A percentile compares a stretch with the other conserved stretches of the same genome.
These are phyloP conservation scores for Stramonita haemastoma DNA, from an alignment of 2,888 invertebrate species.

Conservation along the genomic window DNA sequence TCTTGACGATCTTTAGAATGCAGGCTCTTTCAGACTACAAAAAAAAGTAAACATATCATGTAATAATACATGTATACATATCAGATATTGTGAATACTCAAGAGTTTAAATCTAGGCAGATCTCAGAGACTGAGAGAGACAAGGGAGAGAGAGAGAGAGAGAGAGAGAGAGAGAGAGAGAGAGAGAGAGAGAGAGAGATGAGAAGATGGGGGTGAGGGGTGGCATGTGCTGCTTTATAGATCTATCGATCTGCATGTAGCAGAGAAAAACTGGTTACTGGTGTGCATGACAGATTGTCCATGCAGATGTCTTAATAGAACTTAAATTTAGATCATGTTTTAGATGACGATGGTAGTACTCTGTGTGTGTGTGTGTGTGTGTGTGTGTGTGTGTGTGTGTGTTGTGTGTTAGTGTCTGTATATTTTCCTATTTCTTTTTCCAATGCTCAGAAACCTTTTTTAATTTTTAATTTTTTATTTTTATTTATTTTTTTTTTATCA, in stretches of 20 bases:
- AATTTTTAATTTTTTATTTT: neutral
- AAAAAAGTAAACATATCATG: too few relatives aligned
- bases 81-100: neutral
- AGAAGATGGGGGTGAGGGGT: neutral
- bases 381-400: neutral
- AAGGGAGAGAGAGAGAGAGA: neutral
- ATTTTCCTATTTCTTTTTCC: too few relatives aligned
- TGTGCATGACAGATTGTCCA: too few relatives aligned
- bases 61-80: too few relatives aligned
- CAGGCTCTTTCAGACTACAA: too few relatives aligned
- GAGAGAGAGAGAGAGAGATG: neutral
- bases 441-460: neutral
- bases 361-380: slow-evolving; percentile 11
- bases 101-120: neutral
- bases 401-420: neutral
- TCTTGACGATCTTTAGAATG: too few relatives aligned
- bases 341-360: neutral
- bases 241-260: neutral
- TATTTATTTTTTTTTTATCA: too few relatives aligned
- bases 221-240: neutral
- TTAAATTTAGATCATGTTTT: neutral
- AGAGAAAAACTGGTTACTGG: neutral
- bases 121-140: too few relatives aligned
- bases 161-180: neutral
- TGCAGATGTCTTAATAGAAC: too few relatives aligned